These are phyloP conservation scores for Chelonus formosanus DNA, from an alignment of 2,888 invertebrate genomes.

Conservation along the genomic window DNA sequence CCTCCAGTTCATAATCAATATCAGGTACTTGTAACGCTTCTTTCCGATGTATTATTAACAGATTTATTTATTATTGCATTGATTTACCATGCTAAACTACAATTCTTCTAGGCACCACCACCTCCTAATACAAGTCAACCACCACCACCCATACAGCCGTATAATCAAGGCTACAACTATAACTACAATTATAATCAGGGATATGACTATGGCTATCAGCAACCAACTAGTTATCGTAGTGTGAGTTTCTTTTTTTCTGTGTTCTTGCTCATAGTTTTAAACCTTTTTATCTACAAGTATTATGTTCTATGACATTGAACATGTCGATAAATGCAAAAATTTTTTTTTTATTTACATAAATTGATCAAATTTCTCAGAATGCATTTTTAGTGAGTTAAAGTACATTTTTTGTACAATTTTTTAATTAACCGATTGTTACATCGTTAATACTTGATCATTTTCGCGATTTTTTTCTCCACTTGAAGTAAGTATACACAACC, in stretches of 20 bases:
- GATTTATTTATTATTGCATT: too few relatives aligned
- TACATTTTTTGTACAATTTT: not conserved
- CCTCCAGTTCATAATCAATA: slow-evolving; percentile 58
- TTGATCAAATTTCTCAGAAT: slow-evolving; percentile 1
- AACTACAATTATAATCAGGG: slow-evolving; percentile 58
- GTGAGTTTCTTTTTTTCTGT: slow-evolving; percentile 51
- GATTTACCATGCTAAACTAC: too few relatives aligned
- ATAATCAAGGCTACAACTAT: slow-evolving; percentile 59
- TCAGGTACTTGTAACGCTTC: slow-evolving; percentile 46
- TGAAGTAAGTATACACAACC: too few relatives aligned
- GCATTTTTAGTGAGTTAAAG: too few relatives aligned
- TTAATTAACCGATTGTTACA: too few relatives aligned
- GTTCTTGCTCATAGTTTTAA: not conserved
- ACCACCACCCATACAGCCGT: slow-evolving; percentile 56
- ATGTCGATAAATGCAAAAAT: too few relatives aligned
- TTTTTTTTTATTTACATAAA: not conserved
- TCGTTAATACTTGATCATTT: too few relatives aligned
- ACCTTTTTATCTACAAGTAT: too few relatives aligned
- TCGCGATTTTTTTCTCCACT: too few relatives aligned
- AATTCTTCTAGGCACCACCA: slow-evolving; percentile 51
- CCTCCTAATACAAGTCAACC: slow-evolving; percentile 60
- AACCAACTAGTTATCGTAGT: slow-evolving; percentile 56
- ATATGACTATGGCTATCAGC: slow-evolving; percentile 60
- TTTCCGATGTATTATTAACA: too few relatives aligned
- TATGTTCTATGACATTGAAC: too few relatives aligned